phyloP scores from a whole-genome alignment of 1,140 invertebrate species.

The Camponotus pennsylvanicus region DNA sequence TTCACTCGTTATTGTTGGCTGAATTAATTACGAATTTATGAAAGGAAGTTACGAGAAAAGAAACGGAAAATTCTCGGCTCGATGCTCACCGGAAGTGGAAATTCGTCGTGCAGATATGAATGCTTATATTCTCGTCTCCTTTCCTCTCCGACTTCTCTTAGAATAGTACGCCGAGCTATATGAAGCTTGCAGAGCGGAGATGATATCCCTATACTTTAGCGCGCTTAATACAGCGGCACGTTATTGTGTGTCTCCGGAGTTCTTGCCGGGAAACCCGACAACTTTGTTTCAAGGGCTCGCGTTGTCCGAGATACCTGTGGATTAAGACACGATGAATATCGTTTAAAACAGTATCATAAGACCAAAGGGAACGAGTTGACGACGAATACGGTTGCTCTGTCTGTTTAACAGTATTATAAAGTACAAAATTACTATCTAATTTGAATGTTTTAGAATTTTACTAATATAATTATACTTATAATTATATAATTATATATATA shows the following conservation, averaged over 20 bases:
- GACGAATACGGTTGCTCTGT: background rate
- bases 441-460: background rate
- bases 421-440: background rate
- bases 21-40: constrained; percentile 56
- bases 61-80: constrained; percentile 30
- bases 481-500: too few species aligned
- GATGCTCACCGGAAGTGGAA: constrained; percentile 35
- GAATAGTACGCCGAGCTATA: constrained; percentile 67
- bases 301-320: constrained; percentile 62
- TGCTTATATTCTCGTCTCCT: constrained; percentile 23
- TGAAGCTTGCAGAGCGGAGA: constrained; percentile 61
- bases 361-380: background rate
- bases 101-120: constrained; percentile 42
- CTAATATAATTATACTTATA: too few species aligned
- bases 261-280: constrained; percentile 49
- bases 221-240: constrained; percentile 67
- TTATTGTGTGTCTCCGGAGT: constrained; percentile 71
- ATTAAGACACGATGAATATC: constrained; percentile 62
- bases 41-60: constrained; percentile 39
- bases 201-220: constrained; percentile 58
- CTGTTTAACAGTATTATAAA: background rate
- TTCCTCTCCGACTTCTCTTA: constrained; percentile 41
- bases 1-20: constrained; percentile 41
- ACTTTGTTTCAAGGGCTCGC: constrained; percentile 74
- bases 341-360: constrained; percentile 11